These are phyloP conservation scores for Eurystomus gularis DNA, from an alignment of 2,113 vertebrate species.

Conservation along the genomic window DNA sequence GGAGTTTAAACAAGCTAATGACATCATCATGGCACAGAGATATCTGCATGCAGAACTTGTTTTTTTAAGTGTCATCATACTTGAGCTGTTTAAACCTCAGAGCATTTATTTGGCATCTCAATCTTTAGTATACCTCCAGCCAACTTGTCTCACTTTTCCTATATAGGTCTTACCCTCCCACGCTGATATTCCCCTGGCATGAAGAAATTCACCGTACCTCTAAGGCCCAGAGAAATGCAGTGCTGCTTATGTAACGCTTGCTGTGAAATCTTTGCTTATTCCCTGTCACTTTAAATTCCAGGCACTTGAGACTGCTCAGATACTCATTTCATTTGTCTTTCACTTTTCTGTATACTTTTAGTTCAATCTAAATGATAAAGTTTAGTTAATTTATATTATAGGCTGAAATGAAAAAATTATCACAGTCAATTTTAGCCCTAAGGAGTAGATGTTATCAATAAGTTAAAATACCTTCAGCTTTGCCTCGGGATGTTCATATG, in stretches of 20 bases:
- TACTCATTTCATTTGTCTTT: background rate
- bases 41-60: background rate
- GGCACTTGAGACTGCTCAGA: background rate
- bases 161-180: background rate
- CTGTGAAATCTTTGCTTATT: background rate
- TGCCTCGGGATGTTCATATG: constrained; percentile 70
- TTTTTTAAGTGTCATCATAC: background rate
- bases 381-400: constrained; percentile 26
- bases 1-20: background rate
- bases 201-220: background rate
- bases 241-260: background rate
- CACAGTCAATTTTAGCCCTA: constrained; percentile 3
- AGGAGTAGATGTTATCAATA: constrained; percentile 65
- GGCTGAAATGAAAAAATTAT: constrained; percentile 24
- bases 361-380: background rate
- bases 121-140: background rate
- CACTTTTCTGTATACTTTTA: background rate
- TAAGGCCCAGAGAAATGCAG: background rate
- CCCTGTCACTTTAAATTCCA: background rate
- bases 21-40: background rate
- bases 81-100: background rate
- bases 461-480: constrained; percentile 73
- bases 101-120: background rate
- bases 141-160: background rate
- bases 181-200: background rate